These are phyloP conservation scores for Agrilus planipennis DNA, from an alignment of 1,140 invertebrate species.

Conservation along the genomic window DNA sequence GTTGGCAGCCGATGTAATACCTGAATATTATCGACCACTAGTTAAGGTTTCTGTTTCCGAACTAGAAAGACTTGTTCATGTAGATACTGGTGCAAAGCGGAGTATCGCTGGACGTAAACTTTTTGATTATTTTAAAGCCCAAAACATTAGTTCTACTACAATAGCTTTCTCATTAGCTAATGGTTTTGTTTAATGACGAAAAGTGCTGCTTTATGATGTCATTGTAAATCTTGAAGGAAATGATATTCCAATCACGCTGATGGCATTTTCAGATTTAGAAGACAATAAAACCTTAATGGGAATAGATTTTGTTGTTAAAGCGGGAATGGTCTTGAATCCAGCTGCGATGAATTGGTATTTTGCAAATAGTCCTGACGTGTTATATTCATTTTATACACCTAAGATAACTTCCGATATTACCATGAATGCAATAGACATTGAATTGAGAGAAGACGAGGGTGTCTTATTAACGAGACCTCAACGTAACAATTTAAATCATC, in stretches of 20 bases:
- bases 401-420: too few species aligned
- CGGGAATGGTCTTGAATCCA: not conserved
- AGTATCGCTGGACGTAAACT: not conserved
- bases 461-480: too few species aligned
- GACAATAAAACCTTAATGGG: not conserved
- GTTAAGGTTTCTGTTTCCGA: not conserved
- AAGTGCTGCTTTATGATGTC: not conserved
- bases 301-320: not conserved
- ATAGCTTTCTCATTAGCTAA: not conserved
- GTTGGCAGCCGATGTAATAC: not conserved
- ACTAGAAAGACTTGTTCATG: not conserved
- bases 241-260: not conserved
- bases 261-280: not conserved
- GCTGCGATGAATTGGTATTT: not conserved
- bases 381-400: too few species aligned
- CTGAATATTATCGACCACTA: not conserved
- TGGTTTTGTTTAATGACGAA: not conserved
- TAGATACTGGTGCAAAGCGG: slow-evolving; percentile 1
- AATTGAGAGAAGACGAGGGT: too few species aligned
- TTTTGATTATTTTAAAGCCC: not conserved
- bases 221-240: not conserved
- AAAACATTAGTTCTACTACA: not conserved
- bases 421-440: too few species aligned
- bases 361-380: too few species aligned
- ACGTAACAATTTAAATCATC: too few species aligned